Percentiles rank a stretch among this genome's conserved stretches.
These are phyloP conservation scores for Dermolepida albohirtum DNA, from an alignment of 2,888 invertebrate species.

Conservation along the genomic window DNA sequence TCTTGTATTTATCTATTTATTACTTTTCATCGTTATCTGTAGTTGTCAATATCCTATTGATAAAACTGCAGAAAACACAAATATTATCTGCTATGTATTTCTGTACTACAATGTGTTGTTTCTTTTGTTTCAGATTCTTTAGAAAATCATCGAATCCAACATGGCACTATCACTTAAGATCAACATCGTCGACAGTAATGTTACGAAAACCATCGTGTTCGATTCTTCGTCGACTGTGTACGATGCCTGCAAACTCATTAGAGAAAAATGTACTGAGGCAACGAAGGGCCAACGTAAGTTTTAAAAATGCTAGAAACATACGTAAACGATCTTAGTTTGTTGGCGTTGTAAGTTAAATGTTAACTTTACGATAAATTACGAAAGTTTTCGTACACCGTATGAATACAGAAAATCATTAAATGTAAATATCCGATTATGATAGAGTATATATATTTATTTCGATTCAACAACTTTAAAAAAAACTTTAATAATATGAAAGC, in stretches of 20 bases:
- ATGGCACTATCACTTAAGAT: constrained; percentile 82
- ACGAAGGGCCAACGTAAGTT: constrained; percentile 88
- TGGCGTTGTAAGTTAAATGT: neutral
- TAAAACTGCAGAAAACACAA: too few species aligned
- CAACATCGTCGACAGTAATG: constrained; percentile 84
- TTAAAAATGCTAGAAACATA: neutral
- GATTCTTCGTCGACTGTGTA: constrained; percentile 94
- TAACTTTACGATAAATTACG: too few species aligned
- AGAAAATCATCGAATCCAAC: constrained; percentile 67
- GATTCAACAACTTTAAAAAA: too few species aligned
- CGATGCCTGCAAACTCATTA: constrained; percentile 94
- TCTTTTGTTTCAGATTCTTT: constrained; percentile 43
- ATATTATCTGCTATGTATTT: too few species aligned
- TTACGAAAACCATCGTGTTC: constrained; percentile 98
- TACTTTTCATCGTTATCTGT: too few species aligned
- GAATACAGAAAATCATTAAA: too few species aligned
- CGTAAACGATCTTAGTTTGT: neutral
- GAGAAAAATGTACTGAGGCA: constrained; percentile 94
- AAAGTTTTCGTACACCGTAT: too few species aligned
- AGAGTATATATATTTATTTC: too few species aligned
- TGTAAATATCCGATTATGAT: too few species aligned
- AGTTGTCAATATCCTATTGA: too few species aligned
- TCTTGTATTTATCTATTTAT: too few species aligned
- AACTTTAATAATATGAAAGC: too few species aligned
- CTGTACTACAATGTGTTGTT: constrained; percentile 20